Percentiles rank a stretch among this genome's conserved stretches.
These are phyloP conservation scores for Xenopus petersii DNA, from an alignment of 2,797 vertebrate species.

Conservation along the genomic window DNA sequence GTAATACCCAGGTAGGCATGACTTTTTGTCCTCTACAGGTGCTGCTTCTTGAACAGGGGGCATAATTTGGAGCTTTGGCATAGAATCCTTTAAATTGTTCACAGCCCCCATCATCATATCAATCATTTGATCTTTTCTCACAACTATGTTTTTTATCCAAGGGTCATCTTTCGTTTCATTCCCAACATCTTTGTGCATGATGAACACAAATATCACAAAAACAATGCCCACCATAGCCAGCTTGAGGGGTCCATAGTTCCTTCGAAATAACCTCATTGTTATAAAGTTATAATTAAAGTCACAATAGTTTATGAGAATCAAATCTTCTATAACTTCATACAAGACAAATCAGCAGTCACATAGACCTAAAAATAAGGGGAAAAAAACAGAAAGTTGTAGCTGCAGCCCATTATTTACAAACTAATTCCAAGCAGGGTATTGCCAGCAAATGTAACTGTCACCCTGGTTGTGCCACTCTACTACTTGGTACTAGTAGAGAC, in stretches of 20 bases:
- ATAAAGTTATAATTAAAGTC: too few species aligned
- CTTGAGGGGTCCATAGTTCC: slow-evolving; percentile 76
- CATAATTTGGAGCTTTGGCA: slow-evolving; percentile 82
- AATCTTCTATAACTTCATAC: too few species aligned
- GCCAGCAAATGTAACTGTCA: too few species aligned
- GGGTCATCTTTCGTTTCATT: slow-evolving; percentile 67
- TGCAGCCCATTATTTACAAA: too few species aligned
- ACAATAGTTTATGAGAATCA: too few species aligned
- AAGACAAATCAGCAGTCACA: too few species aligned
- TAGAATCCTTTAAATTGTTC: slow-evolving; percentile 79
- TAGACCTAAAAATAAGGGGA: too few species aligned
- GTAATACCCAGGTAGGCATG: slow-evolving; percentile 82
- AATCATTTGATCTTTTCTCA: slow-evolving; percentile 76
- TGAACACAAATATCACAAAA: slow-evolving; percentile 79
- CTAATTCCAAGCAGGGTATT: too few species aligned
- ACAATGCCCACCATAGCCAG: slow-evolving; percentile 74
- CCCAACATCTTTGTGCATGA: slow-evolving; percentile 80
- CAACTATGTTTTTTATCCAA: slow-evolving; percentile 82
- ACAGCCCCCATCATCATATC: slow-evolving; percentile 81
- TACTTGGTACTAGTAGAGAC: too few species aligned
- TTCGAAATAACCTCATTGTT: slow-evolving; percentile 75
- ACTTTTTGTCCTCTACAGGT: slow-evolving; percentile 50
- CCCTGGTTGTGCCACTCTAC: too few species aligned
- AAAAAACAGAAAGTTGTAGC: too few species aligned
- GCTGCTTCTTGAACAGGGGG: slow-evolving; percentile 67